Evolutionary conservation across 2,888 invertebrate species (phyloP), one percentile per base, ranked within the genome.

Genomic region (Standfussiana lucernea): DNA sequence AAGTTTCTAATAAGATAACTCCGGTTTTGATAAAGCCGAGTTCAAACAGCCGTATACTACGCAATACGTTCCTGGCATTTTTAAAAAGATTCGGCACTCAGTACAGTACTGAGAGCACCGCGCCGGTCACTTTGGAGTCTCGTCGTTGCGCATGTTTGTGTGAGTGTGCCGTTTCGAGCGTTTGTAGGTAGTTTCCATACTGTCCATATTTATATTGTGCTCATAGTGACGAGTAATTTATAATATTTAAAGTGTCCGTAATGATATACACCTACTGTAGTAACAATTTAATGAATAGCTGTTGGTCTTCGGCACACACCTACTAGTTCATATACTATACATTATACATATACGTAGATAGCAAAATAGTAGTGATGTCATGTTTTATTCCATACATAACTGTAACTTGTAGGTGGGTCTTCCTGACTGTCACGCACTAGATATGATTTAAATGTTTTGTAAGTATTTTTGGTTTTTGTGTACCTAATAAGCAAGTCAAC

Each of bases 321-420:
- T 15, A n/a, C 37, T 15, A 40, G 7, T n/a, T 37, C 37, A 37
- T 62, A n/a, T 37, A 35, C 21, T 11, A 28, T 7, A 11, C 15
- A 4, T 35, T n/a, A 3, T 37, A n/a, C 5, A 1, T n/a, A n/a
- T 10, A 24, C 7, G 37, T 15, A 62, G 37, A 37, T n/a, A n/a
- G 37, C 15, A n/a, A 64, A n/a, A 64, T n/a, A n/a, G n/a, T 64
- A 15, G 40, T 64, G 64, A 64, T 64, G 40, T 64, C 64, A 64
- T 64, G 15, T 64, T 64, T 64, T 64, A 40, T 40, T 64, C 15
- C n/a, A n/a, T 8, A n/a, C 24, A 6, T 35, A 11, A 24, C 5
- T 62, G 37, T 64, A n/a, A 40, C 62, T 64, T 15, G 6, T 64
- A 15, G 62, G 37, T 15, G 62, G 1, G 62, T 64, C 37, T 3